phyloP scores from a whole-genome alignment of 2,888 invertebrate genomes.

The Erebia epiphron region DNA sequence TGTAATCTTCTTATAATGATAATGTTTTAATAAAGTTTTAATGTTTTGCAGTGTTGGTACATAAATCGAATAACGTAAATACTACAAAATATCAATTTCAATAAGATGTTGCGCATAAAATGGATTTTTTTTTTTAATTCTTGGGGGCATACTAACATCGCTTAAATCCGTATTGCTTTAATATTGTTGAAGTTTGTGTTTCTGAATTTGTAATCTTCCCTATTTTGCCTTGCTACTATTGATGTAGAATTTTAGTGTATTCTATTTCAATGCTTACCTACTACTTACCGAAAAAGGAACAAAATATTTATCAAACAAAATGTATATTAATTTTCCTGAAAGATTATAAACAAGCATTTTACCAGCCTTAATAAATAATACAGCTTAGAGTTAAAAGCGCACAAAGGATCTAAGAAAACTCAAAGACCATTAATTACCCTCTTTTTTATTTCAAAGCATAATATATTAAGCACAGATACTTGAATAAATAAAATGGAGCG shows the following conservation, averaged over 20 bases:
- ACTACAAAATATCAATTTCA: too few relatives aligned
- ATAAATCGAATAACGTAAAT: neutral
- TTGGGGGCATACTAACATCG: too few relatives aligned
- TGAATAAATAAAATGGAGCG: slow-evolving; percentile 38
- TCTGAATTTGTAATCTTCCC: too few relatives aligned
- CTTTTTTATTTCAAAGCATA: slow-evolving; percentile 25
- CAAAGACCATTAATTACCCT: slow-evolving; percentile 33
- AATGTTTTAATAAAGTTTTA: slow-evolving; percentile 1
- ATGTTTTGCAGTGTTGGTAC: neutral
- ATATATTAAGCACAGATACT: slow-evolving; percentile 30
- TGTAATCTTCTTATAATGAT: slow-evolving; percentile 18
- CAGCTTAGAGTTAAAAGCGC: neutral
- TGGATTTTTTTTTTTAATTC: too few relatives aligned
- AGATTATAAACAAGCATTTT: neutral
- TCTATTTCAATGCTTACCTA: too few relatives aligned
- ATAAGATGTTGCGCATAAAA: too few relatives aligned
- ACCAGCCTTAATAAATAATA: slow-evolving; percentile 3
- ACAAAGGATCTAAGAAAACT: slow-evolving; percentile 18
- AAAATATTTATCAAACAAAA: neutral
- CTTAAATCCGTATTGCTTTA: too few relatives aligned
- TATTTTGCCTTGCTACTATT: too few relatives aligned
- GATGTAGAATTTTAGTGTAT: too few relatives aligned
- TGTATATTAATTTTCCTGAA: neutral
- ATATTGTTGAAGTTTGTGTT: too few relatives aligned
- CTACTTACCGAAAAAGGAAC: neutral